Evolutionary conservation across 2,113 vertebrate species (phyloP).

Genomic region (Chionodraco myersi): DNA sequence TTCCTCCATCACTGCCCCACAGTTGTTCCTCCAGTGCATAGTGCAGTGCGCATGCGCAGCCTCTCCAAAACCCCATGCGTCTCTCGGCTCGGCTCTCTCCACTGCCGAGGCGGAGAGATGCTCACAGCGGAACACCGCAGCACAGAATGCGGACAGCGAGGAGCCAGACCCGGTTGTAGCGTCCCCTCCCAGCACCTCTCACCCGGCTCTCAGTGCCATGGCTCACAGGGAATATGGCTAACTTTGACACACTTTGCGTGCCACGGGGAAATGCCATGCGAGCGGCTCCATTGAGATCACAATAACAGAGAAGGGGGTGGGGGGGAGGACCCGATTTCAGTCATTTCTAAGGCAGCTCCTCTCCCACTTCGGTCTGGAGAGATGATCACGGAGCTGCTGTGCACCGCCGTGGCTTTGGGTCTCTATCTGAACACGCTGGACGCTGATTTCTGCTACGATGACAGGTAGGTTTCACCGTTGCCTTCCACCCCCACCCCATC

Average conservation of each 20-base stretch:
- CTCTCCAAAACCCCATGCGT: conserved; percentile 65
- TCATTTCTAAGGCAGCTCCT: conserved; percentile 43
- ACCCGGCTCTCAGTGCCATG: conserved; percentile 33
- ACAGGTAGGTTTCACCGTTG: conserved; percentile 86
- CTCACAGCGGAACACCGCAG: conserved; percentile 15
- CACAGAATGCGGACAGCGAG: too few relatives aligned
- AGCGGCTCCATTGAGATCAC: conserved; percentile 63
- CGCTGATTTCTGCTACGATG: conserved; percentile 98
- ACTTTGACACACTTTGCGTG: conserved; percentile 69
- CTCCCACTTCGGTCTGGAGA: conserved; percentile 75
- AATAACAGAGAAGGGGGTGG: conserved; percentile 45
- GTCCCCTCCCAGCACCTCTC: conserved; percentile 4
- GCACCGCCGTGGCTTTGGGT: conserved; percentile 92
- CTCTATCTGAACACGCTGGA: conserved; percentile 94
- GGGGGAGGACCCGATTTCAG: conserved; percentile 20
- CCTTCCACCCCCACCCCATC: conserved; percentile 36
- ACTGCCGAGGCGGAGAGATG: conserved; percentile 60
- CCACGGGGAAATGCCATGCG: conserved; percentile 39
- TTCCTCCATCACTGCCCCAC: conserved; percentile 9
- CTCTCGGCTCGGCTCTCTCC: conserved; percentile 46
- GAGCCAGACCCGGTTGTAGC: conserved; percentile 21
- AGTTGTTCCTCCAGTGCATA: conserved; percentile 1
- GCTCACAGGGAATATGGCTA: conserved; percentile 60
- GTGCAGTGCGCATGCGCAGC: conserved; percentile 69
- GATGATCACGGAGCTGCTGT: conserved; percentile 95